A percentile compares a stretch with the other conserved stretches of the same genome.
Conservation (phyloP, 1,140 invertebrate species). For the Drosophila persimilis region DNA sequence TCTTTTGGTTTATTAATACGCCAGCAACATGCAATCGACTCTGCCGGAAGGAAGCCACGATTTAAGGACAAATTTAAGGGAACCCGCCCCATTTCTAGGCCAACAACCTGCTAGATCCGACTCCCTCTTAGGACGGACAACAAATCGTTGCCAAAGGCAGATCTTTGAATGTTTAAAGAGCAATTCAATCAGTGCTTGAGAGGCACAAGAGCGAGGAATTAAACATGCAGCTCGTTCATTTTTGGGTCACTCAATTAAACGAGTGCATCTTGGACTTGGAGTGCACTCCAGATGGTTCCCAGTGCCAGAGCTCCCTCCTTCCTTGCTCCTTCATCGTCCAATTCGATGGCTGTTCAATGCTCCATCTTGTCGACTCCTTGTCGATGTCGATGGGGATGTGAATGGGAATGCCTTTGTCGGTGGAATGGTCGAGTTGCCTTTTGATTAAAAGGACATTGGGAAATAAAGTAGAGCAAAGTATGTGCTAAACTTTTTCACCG, state of each 20-base stretch:
- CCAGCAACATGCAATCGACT: conserved; percentile 61
- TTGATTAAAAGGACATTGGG: conserved; percentile 71
- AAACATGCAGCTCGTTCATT: conserved; percentile 57
- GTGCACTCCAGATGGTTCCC: conserved; percentile 39
- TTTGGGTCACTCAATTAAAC: conserved; percentile 65
- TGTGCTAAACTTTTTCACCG: conserved; percentile 55
- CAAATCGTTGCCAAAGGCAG: neutral
- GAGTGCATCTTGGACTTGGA: conserved; percentile 47
- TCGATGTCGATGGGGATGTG: conserved; percentile 4
- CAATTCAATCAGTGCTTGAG: conserved; percentile 63
- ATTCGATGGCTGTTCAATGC: conserved; percentile 34
- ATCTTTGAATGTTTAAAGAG: conserved; percentile 62
- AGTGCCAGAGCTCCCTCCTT: neutral
- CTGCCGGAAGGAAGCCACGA: conserved; percentile 18
- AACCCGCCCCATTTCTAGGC: no score
- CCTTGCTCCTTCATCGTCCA: neutral
- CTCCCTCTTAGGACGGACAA: conserved; percentile 22
- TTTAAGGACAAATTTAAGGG: neutral
- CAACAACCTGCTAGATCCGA: neutral
- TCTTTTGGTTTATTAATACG: conserved; percentile 70
- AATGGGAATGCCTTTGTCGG: conserved; percentile 52
- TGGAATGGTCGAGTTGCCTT: conserved; percentile 53
- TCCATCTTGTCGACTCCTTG: conserved; percentile 22
- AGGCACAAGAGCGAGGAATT: conserved; percentile 45
- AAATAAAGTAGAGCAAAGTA: conserved; percentile 53